Conservation (phyloP, 2,888 invertebrate genomes). For the Chirona hameri region DNA sequence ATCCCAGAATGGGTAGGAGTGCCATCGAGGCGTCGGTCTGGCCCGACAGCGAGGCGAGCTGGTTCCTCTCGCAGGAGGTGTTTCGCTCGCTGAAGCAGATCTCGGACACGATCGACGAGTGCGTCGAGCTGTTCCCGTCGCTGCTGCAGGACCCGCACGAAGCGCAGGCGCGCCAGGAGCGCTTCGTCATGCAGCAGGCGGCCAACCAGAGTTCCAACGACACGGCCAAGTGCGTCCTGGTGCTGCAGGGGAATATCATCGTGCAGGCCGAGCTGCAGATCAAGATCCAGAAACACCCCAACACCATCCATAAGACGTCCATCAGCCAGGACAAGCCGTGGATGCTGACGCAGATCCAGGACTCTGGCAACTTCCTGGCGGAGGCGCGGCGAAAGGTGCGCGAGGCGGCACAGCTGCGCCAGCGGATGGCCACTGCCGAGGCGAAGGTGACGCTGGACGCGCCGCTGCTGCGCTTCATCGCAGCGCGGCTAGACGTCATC, state of each 20-base stretch:
- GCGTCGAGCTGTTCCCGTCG: background rate
- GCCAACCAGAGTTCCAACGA: background rate
- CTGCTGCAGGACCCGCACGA: background rate
- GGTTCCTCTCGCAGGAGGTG: slow-evolving; percentile 1
- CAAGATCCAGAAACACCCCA: slow-evolving; percentile 3
- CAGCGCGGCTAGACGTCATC: slow-evolving; percentile 31
- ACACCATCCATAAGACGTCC: slow-evolving; percentile 70
- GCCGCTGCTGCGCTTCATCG: background rate
- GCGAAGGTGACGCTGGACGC: background rate
- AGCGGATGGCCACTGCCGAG: background rate
- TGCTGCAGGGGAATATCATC: background rate
- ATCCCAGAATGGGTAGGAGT: background rate
- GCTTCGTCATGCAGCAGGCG: background rate
- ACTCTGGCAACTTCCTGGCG: slow-evolving; percentile 84
- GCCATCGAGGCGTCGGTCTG: background rate
- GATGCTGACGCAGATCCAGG: slow-evolving; percentile 94
- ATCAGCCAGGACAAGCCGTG: slow-evolving; percentile 88
- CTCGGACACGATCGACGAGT: background rate
- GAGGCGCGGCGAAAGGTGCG: background rate
- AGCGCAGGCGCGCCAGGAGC: background rate
- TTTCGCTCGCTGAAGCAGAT: background rate
- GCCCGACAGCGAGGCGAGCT: background rate
- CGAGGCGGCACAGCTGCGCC: background rate
- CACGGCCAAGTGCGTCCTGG: slow-evolving; percentile 12
- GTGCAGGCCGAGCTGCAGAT: slow-evolving; percentile 24